These are phyloP conservation scores for Aspidiotus destructor DNA, from an alignment of 2,888 invertebrate genomes.

Conservation along the genomic window DNA sequence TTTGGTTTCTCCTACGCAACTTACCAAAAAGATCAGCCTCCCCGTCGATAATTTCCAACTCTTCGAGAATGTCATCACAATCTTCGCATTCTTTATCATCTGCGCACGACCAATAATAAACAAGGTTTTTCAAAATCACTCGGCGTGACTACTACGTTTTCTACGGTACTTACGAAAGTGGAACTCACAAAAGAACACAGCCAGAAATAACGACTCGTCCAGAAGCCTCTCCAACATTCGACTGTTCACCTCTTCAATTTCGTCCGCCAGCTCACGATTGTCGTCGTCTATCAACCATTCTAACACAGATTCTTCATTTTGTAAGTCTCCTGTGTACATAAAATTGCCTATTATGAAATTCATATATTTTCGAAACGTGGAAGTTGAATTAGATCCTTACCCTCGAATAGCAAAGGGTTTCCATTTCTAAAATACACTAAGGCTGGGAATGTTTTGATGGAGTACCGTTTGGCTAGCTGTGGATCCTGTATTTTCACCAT, in stretches of 20 bases:
- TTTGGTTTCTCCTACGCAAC: too few relatives aligned
- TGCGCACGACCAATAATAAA: slow-evolving; percentile 40
- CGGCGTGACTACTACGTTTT: too few relatives aligned
- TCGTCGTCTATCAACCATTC: slow-evolving; percentile 92
- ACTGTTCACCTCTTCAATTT: slow-evolving; percentile 85
- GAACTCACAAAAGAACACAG: slow-evolving; percentile 80
- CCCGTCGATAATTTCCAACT: slow-evolving; percentile 87
- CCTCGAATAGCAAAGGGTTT: slow-evolving; percentile 53
- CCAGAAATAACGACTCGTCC: slow-evolving; percentile 74
- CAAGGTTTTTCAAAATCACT: neutral
- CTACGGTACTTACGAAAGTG: too few relatives aligned
- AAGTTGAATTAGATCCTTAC: slow-evolving; percentile 39
- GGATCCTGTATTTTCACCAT: slow-evolving; percentile 89
- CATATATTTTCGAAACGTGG: neutral
- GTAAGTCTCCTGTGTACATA: slow-evolving; percentile 70
- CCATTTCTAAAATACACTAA: slow-evolving; percentile 78
- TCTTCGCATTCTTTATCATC: slow-evolving; percentile 85
- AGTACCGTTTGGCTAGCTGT: slow-evolving; percentile 81
- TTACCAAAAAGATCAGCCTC: slow-evolving; percentile 78
- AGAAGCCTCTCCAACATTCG: slow-evolving; percentile 78
- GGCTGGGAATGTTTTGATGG: slow-evolving; percentile 88
- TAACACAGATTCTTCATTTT: slow-evolving; percentile 81
- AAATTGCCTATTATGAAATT: neutral
- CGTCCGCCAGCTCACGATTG: slow-evolving; percentile 83
- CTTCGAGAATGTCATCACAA: slow-evolving; percentile 81